Evolutionary conservation across 2,888 invertebrate species (phyloP), one percentile per base, ranked within the genome.

Genomic region (Anticlea derivata): DNA sequence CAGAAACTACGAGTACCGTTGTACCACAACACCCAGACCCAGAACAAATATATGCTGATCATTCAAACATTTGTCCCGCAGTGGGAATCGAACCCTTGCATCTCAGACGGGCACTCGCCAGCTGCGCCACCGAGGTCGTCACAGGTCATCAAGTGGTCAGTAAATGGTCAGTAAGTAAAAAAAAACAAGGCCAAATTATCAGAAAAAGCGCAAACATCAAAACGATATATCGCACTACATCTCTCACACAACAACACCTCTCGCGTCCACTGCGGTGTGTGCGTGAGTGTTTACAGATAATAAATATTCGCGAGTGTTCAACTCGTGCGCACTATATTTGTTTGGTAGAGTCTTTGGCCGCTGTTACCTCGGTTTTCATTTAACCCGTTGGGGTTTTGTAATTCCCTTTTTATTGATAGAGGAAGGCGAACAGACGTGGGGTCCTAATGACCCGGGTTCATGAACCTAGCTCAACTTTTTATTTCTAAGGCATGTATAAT

Each of bases 221-320:
- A 48, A 58, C 27, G 1, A 2, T 38, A 60, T 26, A 37, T 53
- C 66, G 35, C 22, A 5, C 45, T 65, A 61, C 35, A 68, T 55
- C n/a, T 49, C 68, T 50, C 68, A 70, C 74, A 74, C 59, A 45
- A n/a, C 40, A 48, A 47, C 43, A 52, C 34, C 43, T 45, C 61
- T 50, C 61, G 58, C 60, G 61, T 48, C 63, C 27, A 13, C 27
- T 5, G 24, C 27, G 46, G 35, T 51, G 66, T 74, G 75, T 70
- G 69, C 55, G 79, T 69, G 68, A 67, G 63, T 79, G 81, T 83
- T 81, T 83, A 80, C 78, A 83, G 84, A 84, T 83, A 82, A 83
- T 83, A 79, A 82, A 83, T 80, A 83, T 81, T 79, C 75, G 78
- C 84, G 84, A 81, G 80, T 82, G 73, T 85, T 85, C 83, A 83